Evolutionary conservation across 2,888 invertebrate genomes (phyloP).

Genomic region (Pomacea canaliculata): DNA sequence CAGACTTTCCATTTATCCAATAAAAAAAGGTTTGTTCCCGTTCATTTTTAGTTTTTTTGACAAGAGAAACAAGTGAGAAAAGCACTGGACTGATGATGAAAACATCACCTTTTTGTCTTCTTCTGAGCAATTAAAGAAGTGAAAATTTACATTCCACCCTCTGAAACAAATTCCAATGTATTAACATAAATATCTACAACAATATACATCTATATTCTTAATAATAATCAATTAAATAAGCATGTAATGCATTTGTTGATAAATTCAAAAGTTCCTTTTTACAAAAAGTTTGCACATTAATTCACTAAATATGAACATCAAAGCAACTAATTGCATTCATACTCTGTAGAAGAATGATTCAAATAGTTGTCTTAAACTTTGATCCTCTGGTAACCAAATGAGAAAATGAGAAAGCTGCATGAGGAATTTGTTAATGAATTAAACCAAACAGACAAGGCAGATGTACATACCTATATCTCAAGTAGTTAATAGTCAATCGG

Average conservation of each 20-base stretch:
- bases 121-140: constrained; percentile 53
- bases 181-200: background rate
- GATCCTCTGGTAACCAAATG: too few relatives aligned
- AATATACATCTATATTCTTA: background rate
- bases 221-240: too few relatives aligned
- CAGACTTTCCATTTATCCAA: background rate
- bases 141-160: constrained; percentile 56
- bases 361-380: too few relatives aligned
- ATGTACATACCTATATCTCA: constrained; percentile 51
- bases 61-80: background rate
- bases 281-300: too few relatives aligned
- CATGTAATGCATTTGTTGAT: too few relatives aligned
- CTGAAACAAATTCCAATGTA: constrained; percentile 36
- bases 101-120: constrained; percentile 43
- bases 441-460: too few relatives aligned
- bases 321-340: too few relatives aligned
- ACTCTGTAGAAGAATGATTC: too few relatives aligned
- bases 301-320: too few relatives aligned
- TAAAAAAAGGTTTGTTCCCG: background rate
- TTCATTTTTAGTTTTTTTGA: background rate
- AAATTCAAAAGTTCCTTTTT: too few relatives aligned
- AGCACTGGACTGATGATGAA: background rate
- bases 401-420: too few relatives aligned
- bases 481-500: constrained; percentile 68
- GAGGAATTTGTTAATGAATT: too few relatives aligned